Evolutionary conservation across 2,888 invertebrate genomes (phyloP), one percentile per base, ranked within the genome.

Genomic region (Lacanobia oleracea): DNA sequence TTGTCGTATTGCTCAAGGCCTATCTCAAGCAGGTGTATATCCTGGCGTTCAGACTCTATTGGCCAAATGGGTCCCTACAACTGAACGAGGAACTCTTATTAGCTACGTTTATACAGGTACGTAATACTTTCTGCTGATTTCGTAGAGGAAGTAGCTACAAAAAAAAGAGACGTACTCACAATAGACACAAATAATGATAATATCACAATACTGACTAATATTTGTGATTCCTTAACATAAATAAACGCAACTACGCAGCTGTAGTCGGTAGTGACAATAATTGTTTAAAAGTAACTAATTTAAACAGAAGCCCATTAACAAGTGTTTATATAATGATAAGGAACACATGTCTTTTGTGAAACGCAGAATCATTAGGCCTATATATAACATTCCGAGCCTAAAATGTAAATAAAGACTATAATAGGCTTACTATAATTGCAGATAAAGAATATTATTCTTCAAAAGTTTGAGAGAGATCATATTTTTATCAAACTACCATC

Each of bases 1-100:
- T 0, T 96, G 97, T 66, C 96, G 98, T 65, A 96, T 98, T 0
- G 77, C 97, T 0, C 97, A 98, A 91, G 99, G 99, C 0, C 90
- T 98, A 14, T 94, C 97, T 0, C 98, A 98, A 93, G 97, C 97
- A 10, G 97, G 97, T 27, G 93, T 97, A 1, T 97, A 97, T 86
- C 98, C 98, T 0, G 96, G 97, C 27, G 90, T 97, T 0, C 97
- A 98, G 78, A 97, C 97, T 0, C 88, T 98, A 9, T 87, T 98
- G 64, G 97, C 98, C 0, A 97, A 97, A 87, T 98, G 98, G 98
- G 97, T 95, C 0, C 97, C 97, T 0, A 87, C 93, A 0, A 95
- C 94, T 0, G 97, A 97, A 88, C 94, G 97, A 21, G 97, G 96
- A 0, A 94, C 96, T 69, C 89, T 97, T n/a, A 93, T 94, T 78